Evolutionary conservation across 2,797 vertebrate genomes (phyloP), one percentile per base, ranked within the genome.

Genomic region (Gobio occitaniae): DNA sequence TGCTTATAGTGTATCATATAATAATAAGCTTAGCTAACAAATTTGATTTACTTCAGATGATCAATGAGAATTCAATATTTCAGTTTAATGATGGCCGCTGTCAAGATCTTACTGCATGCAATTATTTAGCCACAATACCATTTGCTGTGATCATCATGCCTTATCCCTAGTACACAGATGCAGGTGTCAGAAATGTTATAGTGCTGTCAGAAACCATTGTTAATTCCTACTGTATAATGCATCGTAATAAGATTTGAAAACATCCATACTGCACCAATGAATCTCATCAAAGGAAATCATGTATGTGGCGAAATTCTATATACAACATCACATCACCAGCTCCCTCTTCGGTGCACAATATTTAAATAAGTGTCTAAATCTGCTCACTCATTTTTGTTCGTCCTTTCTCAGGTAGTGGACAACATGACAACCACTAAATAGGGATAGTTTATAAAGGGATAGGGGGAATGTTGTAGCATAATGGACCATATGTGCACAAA

Each of bases 31-130:
- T 36, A 77, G 7, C 21, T 16, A n/a, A 77, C 12, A 77, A 9
- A 41, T 77, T 41, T 41, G 13, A 61, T 77, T 59, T 76, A 21
- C 16, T 54, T 75, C 17, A 44, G n/a, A 4, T 66, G 44, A 29
- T 47, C 25, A 66, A 79, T 19, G 3, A 36, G 10, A 10, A 19
- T 63, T 12, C 38, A 44, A 17, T 47, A 65, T 78, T 65, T 78
- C 21, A 17, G 5, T 21, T 68, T 52, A n/a, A 66, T n/a, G 29
- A 66, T 0, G 1, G 48, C 44, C 0, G 3, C 41, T 36, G 25
- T 66, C 25, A 50, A 79, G 38, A 79, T 79, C 59, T 47, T 25
- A 12, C 41, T 65, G n/a, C 41, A 48, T 48, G 41, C 48, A 78
- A 78, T 63, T 48, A 78, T 63, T 44, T 76, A 25, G 75, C 56